Percentiles rank a stretch among this genome's conserved stretches.
Evolutionary conservation across 2,888 invertebrate species (phyloP).

Genomic region (Apotomis capreana): DNA sequence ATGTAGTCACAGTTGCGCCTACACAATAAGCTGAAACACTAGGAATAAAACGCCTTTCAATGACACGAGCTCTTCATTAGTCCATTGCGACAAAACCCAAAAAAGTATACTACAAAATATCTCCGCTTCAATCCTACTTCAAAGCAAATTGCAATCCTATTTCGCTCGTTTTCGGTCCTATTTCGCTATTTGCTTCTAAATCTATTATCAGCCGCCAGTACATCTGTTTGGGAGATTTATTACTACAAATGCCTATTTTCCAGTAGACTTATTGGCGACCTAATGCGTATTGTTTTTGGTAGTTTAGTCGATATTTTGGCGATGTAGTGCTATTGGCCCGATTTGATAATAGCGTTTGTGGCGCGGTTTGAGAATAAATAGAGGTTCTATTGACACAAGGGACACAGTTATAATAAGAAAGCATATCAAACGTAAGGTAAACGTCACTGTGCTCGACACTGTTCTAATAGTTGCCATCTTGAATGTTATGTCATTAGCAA

Average conservation of each 20-base stretch:
- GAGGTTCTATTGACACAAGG: no score
- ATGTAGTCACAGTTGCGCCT: not conserved
- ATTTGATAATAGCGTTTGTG: slow-evolving; percentile 22
- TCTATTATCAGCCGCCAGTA: slow-evolving; percentile 37
- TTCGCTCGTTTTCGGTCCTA: not conserved
- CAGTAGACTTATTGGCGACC: slow-evolving; percentile 38
- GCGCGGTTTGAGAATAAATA: slow-evolving; percentile 15
- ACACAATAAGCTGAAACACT: slow-evolving; percentile 14
- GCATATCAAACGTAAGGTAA: no score
- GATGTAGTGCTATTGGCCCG: slow-evolving; percentile 9
- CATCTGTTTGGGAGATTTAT: slow-evolving; percentile 41
- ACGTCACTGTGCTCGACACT: no score
- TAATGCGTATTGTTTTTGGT: slow-evolving; percentile 40
- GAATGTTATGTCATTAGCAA: no score
- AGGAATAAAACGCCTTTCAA: slow-evolving; percentile 20
- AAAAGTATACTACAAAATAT: slow-evolving; percentile 20
- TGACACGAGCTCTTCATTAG: slow-evolving; percentile 29
- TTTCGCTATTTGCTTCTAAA: slow-evolving; percentile 5
- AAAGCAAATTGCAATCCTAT: not conserved
- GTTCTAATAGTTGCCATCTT: no score
- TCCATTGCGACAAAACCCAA: slow-evolving; percentile 16
- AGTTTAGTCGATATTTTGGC: slow-evolving; percentile 34
- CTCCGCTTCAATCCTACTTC: not conserved
- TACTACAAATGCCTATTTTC: slow-evolving; percentile 40
- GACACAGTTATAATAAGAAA: no score